Conservation (phyloP, 2,888 invertebrate species). For the Macrosiphum euphorbiae region DNA sequence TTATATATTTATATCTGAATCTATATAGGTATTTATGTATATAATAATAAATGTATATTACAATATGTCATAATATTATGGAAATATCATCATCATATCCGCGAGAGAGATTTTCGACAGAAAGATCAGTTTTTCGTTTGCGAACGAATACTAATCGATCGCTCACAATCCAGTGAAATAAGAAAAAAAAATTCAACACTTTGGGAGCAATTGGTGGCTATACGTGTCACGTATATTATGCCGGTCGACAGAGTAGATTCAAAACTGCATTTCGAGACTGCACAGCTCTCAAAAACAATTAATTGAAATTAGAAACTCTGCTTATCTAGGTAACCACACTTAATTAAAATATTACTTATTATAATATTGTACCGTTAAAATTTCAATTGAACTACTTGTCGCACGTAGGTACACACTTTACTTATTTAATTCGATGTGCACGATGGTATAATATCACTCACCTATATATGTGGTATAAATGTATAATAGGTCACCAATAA, state of each 20-base stretch:
- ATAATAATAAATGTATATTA: neutral
- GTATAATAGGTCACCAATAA: neutral
- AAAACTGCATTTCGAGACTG: neutral
- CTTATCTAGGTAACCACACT: neutral
- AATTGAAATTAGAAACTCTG: neutral
- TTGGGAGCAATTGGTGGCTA: too few relatives aligned
- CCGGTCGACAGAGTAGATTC: neutral
- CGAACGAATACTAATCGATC: neutral
- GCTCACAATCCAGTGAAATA: neutral
- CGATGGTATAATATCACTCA: neutral
- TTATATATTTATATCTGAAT: too few relatives aligned
- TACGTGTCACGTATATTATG: too few relatives aligned
- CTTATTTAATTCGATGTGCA: neutral
- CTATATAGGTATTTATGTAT: too few relatives aligned
- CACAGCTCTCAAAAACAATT: neutral
- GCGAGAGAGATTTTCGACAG: neutral
- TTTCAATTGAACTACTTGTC: neutral
- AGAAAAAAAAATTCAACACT: neutral
- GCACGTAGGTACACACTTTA: neutral
- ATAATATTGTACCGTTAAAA: neutral
- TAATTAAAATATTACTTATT: neutral
- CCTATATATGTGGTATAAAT: neutral
- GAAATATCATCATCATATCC: neutral
- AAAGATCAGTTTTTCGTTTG: neutral
- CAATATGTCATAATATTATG: neutral